phyloP scores from a whole-genome alignment of 2,797 vertebrate species.

The Gastrophryne carolinensis region DNA sequence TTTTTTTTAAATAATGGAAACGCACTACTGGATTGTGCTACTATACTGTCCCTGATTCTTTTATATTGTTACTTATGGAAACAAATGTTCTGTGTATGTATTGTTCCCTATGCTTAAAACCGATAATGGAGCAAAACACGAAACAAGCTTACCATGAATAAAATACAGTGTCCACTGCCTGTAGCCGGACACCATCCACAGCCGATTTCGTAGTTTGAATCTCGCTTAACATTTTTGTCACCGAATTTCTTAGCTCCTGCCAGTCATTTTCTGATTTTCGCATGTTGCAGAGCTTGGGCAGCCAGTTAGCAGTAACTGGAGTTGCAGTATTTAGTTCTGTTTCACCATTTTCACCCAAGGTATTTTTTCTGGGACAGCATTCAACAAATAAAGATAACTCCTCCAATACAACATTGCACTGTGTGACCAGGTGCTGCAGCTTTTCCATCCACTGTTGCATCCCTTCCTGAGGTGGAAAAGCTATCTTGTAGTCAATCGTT shows the following conservation, averaged over 20 bases:
- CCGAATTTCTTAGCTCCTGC: conserved; percentile 64
- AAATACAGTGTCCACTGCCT: conserved; percentile 69
- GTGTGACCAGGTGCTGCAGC: conserved; percentile 75
- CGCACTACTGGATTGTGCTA: too few species aligned
- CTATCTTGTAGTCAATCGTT: conserved; percentile 58
- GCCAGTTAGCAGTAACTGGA: conserved; percentile 72
- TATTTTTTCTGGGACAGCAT: conserved; percentile 79
- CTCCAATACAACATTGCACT: conserved; percentile 77
- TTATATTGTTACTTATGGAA: not conserved
- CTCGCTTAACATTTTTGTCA: conserved; percentile 67
- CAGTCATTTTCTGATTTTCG: conserved; percentile 75
- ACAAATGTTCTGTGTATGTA: too few species aligned
- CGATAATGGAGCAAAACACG: not conserved
- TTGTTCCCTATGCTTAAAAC: too few species aligned
- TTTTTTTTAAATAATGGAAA: too few species aligned
- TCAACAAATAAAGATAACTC: conserved; percentile 85
- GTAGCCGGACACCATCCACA: conserved; percentile 70
- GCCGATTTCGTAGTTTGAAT: conserved; percentile 71
- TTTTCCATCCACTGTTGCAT: conserved; percentile 74
- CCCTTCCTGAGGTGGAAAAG: conserved; percentile 83
- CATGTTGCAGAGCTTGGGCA: conserved; percentile 81
- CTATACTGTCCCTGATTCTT: not conserved
- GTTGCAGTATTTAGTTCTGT: conserved; percentile 73
- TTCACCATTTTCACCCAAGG: conserved; percentile 26
- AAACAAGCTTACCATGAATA: conserved; percentile 79